Evolutionary conservation across 2,113 vertebrate species (phyloP), one percentile per base, ranked within the genome.

Genomic region (Abramis brama): DNA sequence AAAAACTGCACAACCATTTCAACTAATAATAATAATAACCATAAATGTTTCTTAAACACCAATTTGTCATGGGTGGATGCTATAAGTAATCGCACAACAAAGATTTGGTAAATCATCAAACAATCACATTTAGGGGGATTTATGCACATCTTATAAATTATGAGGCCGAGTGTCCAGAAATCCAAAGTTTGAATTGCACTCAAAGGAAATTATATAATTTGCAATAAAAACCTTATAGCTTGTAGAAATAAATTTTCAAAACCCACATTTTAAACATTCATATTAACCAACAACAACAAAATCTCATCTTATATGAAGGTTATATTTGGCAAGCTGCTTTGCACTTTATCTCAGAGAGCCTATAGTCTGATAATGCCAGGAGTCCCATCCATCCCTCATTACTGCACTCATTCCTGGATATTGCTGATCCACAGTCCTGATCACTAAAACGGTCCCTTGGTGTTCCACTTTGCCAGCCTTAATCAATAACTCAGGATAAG

Each of bases 391-490:
- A 59, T 75, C 55, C 68, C 55, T 80, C 30, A 50, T 64, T 43
- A 30, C 71, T 81, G 66, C 55, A 45, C 21, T 36, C 27, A 47
- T 64, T 30, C 27, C 55, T 75, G 55, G 15, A n/a, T 82, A 47
- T 23, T 70, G 66, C 52, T 74, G 79, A 74, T 64, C 66, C 55
- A 81, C 27, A n/a, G 43, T 39, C 57, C 21, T 52, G 78, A 82
- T 86, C 70, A 52, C 70, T 79, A 74, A 75, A 74, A 55, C 79
- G 23, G 30, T 76, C 79, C 55, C 57, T 27, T 21, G 15, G 62
- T 6, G 15, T 30, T 76, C 45, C 78, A 80, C 64, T 59, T 17
- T 79, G 84, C 64, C 84, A 86, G 52, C 11, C 30, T 62, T 86
- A 74, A 81, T 86, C 78, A 86, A 81, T 86, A 73, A 33, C 64